phyloP scores from a whole-genome alignment of 2,797 vertebrate genomes.

The Sarcoramphus papa region DNA sequence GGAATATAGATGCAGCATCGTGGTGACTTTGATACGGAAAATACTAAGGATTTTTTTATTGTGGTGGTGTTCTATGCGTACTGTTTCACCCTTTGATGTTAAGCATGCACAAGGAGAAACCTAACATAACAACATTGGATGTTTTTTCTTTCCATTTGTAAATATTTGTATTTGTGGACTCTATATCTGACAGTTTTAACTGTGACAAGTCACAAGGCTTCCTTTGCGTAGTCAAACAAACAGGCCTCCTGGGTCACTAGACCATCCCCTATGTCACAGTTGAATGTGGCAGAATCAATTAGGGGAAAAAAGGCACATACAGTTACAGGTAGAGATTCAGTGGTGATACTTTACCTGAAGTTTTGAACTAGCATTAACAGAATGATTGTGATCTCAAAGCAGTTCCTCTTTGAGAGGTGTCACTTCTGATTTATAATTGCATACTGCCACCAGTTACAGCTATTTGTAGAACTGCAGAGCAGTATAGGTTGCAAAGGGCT shows the following conservation, averaged over 20 bases:
- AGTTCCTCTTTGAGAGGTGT: background rate
- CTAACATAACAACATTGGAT: background rate
- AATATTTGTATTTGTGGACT: background rate
- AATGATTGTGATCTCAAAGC: background rate
- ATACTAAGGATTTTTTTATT: background rate
- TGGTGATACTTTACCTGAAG: background rate
- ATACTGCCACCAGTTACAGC: background rate
- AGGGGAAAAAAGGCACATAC: accelerated
- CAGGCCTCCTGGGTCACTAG: background rate
- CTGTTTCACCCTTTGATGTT: background rate
- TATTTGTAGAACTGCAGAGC: background rate
- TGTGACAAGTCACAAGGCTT: background rate
- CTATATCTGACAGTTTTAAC: background rate
- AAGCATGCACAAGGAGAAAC: background rate
- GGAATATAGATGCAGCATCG: background rate
- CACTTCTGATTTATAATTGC: background rate
- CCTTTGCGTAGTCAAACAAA: background rate
- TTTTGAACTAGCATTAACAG: background rate
- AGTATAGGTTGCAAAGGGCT: background rate
- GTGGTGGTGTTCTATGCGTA: background rate
- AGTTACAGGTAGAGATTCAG: background rate
- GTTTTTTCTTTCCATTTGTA: background rate
- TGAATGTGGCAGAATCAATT: background rate
- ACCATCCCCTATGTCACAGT: background rate
- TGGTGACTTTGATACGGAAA: background rate